Conservation (phyloP, 2,113 vertebrate genomes). For the Lophius piscatorius region DNA sequence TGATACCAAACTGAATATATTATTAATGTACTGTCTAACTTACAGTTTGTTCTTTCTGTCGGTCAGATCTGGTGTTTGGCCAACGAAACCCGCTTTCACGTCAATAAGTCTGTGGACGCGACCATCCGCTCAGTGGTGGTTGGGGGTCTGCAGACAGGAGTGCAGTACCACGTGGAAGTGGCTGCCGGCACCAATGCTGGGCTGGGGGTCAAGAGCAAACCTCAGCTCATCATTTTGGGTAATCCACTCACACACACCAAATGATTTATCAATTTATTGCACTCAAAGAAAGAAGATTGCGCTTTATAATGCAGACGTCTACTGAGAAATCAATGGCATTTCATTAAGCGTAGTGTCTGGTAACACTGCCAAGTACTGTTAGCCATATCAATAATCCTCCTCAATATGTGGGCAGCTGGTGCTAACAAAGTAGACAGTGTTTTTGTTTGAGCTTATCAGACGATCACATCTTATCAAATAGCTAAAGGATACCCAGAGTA, state of each 20-base stretch:
- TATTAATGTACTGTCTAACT: slow-evolving; percentile 8
- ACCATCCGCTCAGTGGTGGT: slow-evolving; percentile 92
- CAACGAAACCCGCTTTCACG: slow-evolving; percentile 92
- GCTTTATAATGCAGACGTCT: slow-evolving; percentile 62
- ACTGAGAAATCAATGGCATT: slow-evolving; percentile 76
- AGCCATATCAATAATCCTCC: slow-evolving; percentile 80
- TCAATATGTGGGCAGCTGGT: slow-evolving; percentile 76
- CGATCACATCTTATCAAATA: slow-evolving; percentile 79
- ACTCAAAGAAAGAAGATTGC: slow-evolving; percentile 72
- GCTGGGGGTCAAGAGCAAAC: slow-evolving; percentile 91
- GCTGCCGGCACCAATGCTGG: slow-evolving; percentile 93
- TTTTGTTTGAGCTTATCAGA: slow-evolving; percentile 79
- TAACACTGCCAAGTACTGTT: slow-evolving; percentile 77
- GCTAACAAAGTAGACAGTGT: slow-evolving; percentile 76
- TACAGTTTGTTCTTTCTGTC: slow-evolving; percentile 34
- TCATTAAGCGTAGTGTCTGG: slow-evolving; percentile 80
- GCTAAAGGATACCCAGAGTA: slow-evolving; percentile 74
- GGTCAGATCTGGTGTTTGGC: slow-evolving; percentile 94
- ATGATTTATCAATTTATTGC: slow-evolving; percentile 77
- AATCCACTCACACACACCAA: slow-evolving; percentile 72
- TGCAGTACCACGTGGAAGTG: slow-evolving; percentile 92
- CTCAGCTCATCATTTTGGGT: slow-evolving; percentile 93
- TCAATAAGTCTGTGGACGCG: slow-evolving; percentile 94
- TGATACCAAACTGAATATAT: slow-evolving; percentile 26
- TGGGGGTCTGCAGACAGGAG: slow-evolving; percentile 89